Evolutionary conservation across 2,888 invertebrate species (phyloP), one percentile per base, ranked within the genome.

Genomic region (Trichogramma evanescens): DNA sequence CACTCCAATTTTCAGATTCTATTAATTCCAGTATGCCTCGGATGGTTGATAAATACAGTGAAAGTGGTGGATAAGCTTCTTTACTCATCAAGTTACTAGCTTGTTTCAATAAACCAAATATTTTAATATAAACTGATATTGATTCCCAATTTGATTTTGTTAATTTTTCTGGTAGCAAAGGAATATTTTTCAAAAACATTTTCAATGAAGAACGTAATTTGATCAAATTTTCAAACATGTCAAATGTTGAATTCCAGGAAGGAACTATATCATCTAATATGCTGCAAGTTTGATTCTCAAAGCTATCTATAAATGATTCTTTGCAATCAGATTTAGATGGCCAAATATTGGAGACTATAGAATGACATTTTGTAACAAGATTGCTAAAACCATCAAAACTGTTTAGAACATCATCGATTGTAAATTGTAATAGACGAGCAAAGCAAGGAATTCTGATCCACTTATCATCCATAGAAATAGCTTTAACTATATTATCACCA

Each of bases 391-490:
- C 43, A 13, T 45, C 39, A 48, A 63, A 63, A 13, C 54, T 61
- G 46, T 62, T 56, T 7, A 64, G 10, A 43, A 62, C 57, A 48
- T 66, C 66, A 7, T 64, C 60, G 8, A 66, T 57, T n/a, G 57
- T 64, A 39, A 61, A 55, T 56, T 66, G 66, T 42, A 66, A 51
- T 2, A 63, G 61, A n/a, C 64, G 63, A 8, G 60, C 59, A 55
- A 66, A 63, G 44, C 66, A 66, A 10, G 66, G 60, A 43, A 66
- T 52, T 50, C 63, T 59, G 41, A 60, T 58, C 63, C 66, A 64
- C 8, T 55, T 55, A 9, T 61, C 61, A 49, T 63, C 59, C 58
- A 64, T 48, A 2, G 50, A 51, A 6, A 63, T 54, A 5, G 66
- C 66, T 48, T 63, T 59, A 5, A 60, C 58, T 42, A 66, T 64